A percentile compares a stretch with the other conserved stretches of the same genome.
Evolutionary conservation across 2,113 vertebrate genomes (phyloP).

Genomic region (Pimephales promelas): DNA sequence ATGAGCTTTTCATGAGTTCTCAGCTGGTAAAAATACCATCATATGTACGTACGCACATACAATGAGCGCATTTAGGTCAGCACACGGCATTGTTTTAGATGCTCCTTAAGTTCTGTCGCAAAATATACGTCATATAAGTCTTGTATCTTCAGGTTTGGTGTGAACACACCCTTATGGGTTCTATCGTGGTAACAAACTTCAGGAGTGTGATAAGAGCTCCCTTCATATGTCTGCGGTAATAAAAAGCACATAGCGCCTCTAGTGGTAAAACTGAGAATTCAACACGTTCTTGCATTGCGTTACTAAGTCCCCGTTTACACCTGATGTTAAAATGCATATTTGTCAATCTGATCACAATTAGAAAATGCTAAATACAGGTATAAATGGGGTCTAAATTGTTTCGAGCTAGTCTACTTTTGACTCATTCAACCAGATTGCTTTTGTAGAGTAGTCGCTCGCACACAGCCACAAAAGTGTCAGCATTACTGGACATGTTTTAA

Average conservation of each 20-base stretch:
- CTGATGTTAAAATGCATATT: not conserved
- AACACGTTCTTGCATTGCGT: not conserved
- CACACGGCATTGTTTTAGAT: too few relatives aligned
- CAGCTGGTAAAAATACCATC: too few relatives aligned
- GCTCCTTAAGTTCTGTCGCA: too few relatives aligned
- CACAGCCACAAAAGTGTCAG: too few relatives aligned
- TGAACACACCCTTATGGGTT: not conserved
- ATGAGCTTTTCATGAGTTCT: too few relatives aligned
- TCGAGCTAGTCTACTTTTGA: not conserved
- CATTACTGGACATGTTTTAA: too few relatives aligned
- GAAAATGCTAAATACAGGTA: not conserved
- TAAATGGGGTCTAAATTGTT: not conserved
- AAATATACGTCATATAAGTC: too few relatives aligned
- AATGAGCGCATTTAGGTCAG: too few relatives aligned
- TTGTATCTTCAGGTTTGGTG: too few relatives aligned
- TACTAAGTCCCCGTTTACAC: not conserved
- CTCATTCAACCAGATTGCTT: not conserved
- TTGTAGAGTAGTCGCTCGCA: not conserved
- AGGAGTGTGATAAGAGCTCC: not conserved
- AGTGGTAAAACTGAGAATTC: not conserved
- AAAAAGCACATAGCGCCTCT: not conserved
- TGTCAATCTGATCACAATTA: not conserved
- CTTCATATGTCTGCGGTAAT: not conserved
- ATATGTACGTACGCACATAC: too few relatives aligned
- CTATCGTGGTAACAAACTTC: not conserved